Evolutionary conservation across 2,113 vertebrate species (phyloP).

Genomic region (Anolis carolinensis): DNA sequence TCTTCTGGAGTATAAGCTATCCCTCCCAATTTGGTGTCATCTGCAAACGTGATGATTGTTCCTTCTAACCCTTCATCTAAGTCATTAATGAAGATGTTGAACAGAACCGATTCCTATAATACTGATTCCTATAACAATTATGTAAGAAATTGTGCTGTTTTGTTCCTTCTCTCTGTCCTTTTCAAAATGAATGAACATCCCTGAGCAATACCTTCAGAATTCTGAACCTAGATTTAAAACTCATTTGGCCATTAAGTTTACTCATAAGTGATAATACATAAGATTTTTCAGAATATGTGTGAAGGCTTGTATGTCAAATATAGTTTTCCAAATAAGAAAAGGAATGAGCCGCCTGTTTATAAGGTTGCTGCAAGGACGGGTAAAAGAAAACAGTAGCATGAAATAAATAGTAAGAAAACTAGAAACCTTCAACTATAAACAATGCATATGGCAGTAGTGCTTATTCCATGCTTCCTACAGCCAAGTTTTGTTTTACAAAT

Average conservation of each 20-base stretch:
- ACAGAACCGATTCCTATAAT: too few species aligned
- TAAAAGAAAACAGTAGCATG: background rate
- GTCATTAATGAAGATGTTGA: too few species aligned
- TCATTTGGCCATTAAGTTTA: background rate
- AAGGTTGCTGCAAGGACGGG: background rate
- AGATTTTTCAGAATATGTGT: background rate
- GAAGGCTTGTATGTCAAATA: background rate
- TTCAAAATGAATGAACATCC: background rate
- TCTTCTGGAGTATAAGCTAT: too few species aligned
- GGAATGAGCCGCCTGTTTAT: background rate
- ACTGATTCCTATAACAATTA: background rate
- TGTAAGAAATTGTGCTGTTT: background rate
- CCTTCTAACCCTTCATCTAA: too few species aligned
- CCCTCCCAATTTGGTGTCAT: too few species aligned
- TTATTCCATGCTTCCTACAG: background rate
- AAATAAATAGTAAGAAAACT: background rate
- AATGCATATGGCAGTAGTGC: too few species aligned
- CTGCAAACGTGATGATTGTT: too few species aligned
- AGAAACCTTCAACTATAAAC: background rate
- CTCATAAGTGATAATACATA: too few species aligned
- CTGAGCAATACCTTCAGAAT: background rate
- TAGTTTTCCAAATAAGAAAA: background rate
- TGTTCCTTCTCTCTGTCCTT: background rate
- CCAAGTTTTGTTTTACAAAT: constrained; percentile 7
- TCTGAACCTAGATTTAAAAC: background rate